A percentile compares a stretch with the other conserved stretches of the same genome.
phyloP scores from a whole-genome alignment of 2,113 vertebrate species.

The Tylochromis polylepis region DNA sequence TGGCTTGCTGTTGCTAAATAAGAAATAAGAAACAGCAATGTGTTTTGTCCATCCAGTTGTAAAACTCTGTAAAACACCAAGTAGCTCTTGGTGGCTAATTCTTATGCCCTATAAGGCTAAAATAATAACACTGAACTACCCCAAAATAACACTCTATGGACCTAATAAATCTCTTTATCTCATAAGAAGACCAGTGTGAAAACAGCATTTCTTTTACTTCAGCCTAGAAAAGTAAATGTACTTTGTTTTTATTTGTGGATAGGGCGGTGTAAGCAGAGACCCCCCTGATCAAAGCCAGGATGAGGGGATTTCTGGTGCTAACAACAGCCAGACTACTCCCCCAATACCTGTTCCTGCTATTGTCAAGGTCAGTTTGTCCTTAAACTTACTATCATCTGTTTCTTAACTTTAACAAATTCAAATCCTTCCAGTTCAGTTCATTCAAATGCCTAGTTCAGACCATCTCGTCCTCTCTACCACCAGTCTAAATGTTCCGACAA shows the following conservation, averaged over 20 bases:
- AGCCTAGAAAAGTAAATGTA: background rate
- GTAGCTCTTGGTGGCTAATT: no score
- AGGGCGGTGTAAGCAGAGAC: slow-evolving; percentile 68
- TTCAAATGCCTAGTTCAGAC: fast-evolving
- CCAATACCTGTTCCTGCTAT: slow-evolving; percentile 72
- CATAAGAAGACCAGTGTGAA: background rate
- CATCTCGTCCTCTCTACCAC: background rate
- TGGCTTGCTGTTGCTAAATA: no score
- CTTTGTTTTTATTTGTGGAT: slow-evolving; percentile 2
- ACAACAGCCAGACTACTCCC: slow-evolving; percentile 63
- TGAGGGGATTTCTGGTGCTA: slow-evolving; percentile 70
- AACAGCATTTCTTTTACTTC: background rate
- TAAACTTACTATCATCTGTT: background rate
- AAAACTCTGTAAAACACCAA: no score
- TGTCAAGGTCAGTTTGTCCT: slow-evolving; percentile 80
- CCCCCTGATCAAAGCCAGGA: slow-evolving; percentile 67
- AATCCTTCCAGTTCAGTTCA: background rate
- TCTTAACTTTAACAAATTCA: background rate
- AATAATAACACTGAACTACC: background rate
- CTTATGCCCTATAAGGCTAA: background rate
- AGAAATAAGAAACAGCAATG: no score
- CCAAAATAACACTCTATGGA: no score
- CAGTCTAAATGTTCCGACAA: slow-evolving; percentile 87
- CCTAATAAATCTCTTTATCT: no score
- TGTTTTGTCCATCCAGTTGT: no score